Conservation (phyloP, 2,113 vertebrate species). For the Syngnathus scovelli region DNA sequence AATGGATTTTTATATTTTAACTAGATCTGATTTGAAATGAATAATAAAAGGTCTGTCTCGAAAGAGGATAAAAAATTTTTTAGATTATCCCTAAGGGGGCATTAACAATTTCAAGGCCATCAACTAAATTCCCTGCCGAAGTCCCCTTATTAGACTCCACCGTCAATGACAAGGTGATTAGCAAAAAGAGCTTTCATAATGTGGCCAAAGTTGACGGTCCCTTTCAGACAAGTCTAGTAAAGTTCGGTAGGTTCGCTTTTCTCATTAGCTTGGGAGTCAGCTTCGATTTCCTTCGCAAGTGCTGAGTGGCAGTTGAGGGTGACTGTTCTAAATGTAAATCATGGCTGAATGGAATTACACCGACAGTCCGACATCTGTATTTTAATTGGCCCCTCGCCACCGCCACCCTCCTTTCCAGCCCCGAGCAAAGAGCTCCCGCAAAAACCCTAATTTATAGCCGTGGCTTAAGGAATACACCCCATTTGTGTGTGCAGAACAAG, state of each 20-base stretch:
- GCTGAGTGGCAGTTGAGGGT: constrained; percentile 62
- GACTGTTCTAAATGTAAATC: constrained; percentile 73
- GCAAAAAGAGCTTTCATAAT: constrained; percentile 60
- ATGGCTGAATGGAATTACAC: constrained; percentile 73
- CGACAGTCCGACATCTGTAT: constrained; percentile 73
- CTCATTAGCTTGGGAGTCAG: constrained; percentile 73
- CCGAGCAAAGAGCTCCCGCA: constrained; percentile 64
- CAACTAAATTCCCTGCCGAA: constrained; percentile 51
- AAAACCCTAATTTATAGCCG: constrained; percentile 64
- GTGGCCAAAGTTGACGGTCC: constrained; percentile 59
- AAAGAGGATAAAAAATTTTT: constrained; percentile 34
- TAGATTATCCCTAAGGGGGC: constrained; percentile 45
- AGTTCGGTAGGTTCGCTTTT: constrained; percentile 74
- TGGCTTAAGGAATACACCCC: constrained; percentile 48
- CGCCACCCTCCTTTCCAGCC: constrained; percentile 27
- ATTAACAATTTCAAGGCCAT: constrained; percentile 47
- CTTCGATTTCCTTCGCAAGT: constrained; percentile 71
- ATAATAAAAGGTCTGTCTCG: neutral
- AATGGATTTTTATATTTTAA: neutral
- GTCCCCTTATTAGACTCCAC: constrained; percentile 35
- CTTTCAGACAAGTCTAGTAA: constrained; percentile 65
- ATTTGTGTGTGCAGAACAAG: constrained; percentile 47
- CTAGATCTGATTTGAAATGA: neutral
- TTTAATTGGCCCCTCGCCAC: constrained; percentile 72
- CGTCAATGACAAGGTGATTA: constrained; percentile 58